phyloP scores from a whole-genome alignment of 2,113 vertebrate genomes.

The Peromyscus californicus region DNA sequence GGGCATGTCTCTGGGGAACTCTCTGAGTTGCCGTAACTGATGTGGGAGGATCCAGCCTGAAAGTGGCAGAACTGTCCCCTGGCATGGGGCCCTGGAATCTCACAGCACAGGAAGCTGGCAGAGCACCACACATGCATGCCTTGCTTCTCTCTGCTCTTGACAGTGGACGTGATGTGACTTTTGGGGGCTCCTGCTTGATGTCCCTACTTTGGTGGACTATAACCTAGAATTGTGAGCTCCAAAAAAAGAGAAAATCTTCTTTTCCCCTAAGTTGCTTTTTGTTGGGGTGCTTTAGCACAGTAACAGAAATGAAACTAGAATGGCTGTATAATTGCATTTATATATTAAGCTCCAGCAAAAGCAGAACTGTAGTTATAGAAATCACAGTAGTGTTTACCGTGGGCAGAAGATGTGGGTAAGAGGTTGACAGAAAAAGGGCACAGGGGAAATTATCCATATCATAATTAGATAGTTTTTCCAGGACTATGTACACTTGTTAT shows the following conservation, averaged over 20 bases:
- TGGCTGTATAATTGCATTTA: not conserved
- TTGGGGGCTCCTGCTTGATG: not conserved
- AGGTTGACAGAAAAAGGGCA: not conserved
- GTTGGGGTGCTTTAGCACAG: not conserved
- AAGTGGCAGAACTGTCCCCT: not conserved
- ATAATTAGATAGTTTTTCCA: not conserved
- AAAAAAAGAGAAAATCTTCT: not conserved
- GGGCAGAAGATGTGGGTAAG: not conserved
- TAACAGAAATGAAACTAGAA: not conserved
- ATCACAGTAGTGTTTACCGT: not conserved
- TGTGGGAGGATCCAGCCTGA: not conserved
- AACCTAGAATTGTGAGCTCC: not conserved
- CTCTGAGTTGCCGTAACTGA: too few relatives aligned
- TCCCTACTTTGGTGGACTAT: not conserved
- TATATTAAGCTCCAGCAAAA: slow-evolving; percentile 33
- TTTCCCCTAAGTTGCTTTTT: not conserved
- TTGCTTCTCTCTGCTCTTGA: not conserved
- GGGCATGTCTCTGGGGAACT: not conserved
- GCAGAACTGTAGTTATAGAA: not conserved
- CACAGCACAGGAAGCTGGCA: not conserved
- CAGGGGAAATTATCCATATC: not conserved
- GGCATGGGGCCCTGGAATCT: not conserved
- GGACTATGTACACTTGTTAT: not conserved
- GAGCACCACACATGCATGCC: not conserved
- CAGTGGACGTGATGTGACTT: not conserved